A percentile compares a stretch with the other conserved stretches of the same genome.
These are phyloP conservation scores for Hydrolagus affinis DNA, from an alignment of 2,113 vertebrate species.

Conservation along the genomic window DNA sequence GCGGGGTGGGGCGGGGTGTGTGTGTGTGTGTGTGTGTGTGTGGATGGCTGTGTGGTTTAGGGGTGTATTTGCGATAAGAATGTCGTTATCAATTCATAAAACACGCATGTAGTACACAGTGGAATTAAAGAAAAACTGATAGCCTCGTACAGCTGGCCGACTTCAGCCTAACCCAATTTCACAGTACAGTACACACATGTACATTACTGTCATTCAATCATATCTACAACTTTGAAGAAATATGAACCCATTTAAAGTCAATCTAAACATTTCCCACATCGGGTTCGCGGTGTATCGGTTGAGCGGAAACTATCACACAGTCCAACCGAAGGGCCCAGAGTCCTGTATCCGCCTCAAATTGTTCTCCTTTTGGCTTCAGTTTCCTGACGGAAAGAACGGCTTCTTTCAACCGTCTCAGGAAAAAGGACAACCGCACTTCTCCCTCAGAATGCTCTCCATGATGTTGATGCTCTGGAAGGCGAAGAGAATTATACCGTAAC, in stretches of 20 bases:
- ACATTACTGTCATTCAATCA: conserved; percentile 1
- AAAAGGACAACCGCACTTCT: not conserved
- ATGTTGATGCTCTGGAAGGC: not conserved
- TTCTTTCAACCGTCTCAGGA: not conserved
- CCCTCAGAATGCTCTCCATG: not conserved
- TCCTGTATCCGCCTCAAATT: not conserved
- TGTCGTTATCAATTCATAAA: conserved; percentile 11
- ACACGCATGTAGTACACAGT: not conserved
- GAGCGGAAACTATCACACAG: not conserved
- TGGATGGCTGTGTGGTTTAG: not conserved
- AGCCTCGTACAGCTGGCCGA: not conserved
- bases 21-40: not conserved
- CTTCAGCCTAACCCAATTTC: conserved; percentile 5
- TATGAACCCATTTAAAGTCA: not conserved
- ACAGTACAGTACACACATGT: not conserved
- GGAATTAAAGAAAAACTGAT: conserved; percentile 8
- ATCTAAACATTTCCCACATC: conserved; percentile 1
- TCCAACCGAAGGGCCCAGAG: not conserved
- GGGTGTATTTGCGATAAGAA: not conserved
- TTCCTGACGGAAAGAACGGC: not conserved
- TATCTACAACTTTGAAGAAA: not conserved
- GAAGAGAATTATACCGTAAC: not conserved
- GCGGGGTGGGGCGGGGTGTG: not conserved
- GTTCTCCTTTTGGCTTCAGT: not conserved
- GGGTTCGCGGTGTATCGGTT: not conserved